Evolutionary conservation across 2,797 vertebrate species (phyloP).

Genomic region (Oreochromis grahami): DNA sequence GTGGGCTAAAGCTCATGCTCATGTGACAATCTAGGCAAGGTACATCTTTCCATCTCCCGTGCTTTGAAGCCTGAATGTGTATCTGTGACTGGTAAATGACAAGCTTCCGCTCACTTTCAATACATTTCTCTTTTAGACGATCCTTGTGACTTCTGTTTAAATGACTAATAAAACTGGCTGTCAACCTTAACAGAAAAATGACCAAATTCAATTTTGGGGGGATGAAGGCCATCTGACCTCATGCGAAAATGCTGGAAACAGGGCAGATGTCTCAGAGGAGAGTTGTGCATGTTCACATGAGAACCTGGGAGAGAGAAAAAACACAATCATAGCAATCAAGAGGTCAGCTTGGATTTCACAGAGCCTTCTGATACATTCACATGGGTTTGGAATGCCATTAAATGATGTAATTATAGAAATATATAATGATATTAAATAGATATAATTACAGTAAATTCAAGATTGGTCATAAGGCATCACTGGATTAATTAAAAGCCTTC

Average conservation of each 20-base stretch:
- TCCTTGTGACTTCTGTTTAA: constrained; percentile 36
- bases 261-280: background rate
- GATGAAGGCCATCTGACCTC: constrained; percentile 7
- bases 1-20: background rate
- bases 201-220: constrained; percentile 12
- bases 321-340: background rate
- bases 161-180: background rate
- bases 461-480: background rate
- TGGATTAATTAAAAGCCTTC: background rate
- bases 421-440: background rate
- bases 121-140: background rate
- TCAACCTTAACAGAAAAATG: background rate
- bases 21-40: background rate
- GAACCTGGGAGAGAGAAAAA: background rate
- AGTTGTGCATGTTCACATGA: background rate
- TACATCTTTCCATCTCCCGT: background rate
- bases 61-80: background rate
- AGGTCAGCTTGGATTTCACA: background rate
- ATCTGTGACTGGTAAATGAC: background rate
- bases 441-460: background rate
- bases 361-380: background rate
- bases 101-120: background rate
- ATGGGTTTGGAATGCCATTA: background rate
- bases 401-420: background rate
- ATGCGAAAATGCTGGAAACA: background rate